These are phyloP conservation scores for Apodemia duryi DNA, from an alignment of 2,888 invertebrate species.

Conservation along the genomic window DNA sequence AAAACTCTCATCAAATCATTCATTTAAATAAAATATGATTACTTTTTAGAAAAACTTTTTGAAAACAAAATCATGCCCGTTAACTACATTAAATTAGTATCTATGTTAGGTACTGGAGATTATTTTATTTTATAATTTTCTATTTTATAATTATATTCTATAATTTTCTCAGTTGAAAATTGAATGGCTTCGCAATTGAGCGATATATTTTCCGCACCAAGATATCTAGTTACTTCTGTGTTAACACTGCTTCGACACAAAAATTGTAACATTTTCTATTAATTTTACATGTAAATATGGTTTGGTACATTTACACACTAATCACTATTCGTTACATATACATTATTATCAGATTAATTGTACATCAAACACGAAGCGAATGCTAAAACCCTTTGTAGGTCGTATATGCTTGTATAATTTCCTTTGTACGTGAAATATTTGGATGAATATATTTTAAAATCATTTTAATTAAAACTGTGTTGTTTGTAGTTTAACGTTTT, in stretches of 20 bases:
- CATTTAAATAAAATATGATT: no score
- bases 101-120: no score
- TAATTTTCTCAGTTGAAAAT: no score
- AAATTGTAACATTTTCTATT: neutral
- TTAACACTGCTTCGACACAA: neutral
- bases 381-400: neutral
- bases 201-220: neutral
- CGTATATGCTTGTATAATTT: neutral
- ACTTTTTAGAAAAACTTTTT: no score
- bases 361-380: constrained; percentile 16
- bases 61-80: no score
- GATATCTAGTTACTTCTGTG: neutral
- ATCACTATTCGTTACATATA: neutral
- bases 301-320: neutral
- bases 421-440: neutral
- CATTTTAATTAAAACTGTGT: neutral
- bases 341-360: constrained; percentile 11
- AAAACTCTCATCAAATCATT: no score
- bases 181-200: no score
- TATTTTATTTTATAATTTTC: no score
- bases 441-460: neutral
- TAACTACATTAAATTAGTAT: no score
- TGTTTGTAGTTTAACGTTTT: neutral
- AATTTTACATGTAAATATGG: neutral
- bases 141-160: no score